These are phyloP conservation scores for Mirounga angustirostris DNA, from an alignment of 2,113 vertebrate genomes.

Conservation along the genomic window DNA sequence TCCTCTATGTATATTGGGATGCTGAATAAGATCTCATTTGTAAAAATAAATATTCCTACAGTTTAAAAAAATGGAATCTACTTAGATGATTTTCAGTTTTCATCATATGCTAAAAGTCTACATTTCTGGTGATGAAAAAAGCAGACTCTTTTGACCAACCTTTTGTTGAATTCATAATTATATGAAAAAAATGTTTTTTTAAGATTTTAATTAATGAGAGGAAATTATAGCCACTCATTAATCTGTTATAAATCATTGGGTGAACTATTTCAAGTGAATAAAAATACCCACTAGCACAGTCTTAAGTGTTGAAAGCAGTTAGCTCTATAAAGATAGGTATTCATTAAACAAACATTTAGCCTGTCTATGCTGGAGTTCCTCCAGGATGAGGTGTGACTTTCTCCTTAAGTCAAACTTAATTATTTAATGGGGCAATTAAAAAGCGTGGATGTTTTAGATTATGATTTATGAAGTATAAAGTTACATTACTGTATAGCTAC, in stretches of 20 bases:
- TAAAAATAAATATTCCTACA: not conserved
- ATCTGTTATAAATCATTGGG: constrained; percentile 66
- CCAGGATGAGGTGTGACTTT: constrained; percentile 73
- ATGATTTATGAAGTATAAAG: constrained; percentile 78
- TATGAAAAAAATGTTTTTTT: not conserved
- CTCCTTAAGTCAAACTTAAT: constrained; percentile 80
- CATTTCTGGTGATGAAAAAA: not conserved
- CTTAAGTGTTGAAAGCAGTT: constrained; percentile 59
- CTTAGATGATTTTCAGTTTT: not conserved
- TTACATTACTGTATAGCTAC: constrained; percentile 64
- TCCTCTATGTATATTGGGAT: not conserved
- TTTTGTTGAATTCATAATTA: constrained; percentile 53
- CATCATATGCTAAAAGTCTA: not conserved
- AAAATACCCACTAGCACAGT: constrained; percentile 49
- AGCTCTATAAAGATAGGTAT: constrained; percentile 58
- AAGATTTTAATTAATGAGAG: constrained; percentile 68
- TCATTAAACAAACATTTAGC: constrained; percentile 78
- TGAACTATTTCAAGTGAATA: constrained; percentile 60
- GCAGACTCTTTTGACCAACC: not conserved
- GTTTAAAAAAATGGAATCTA: not conserved
- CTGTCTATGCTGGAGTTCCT: constrained; percentile 52
- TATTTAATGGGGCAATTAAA: constrained; percentile 83
- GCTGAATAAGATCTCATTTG: not conserved
- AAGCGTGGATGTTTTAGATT: constrained; percentile 75
- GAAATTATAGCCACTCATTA: constrained; percentile 68